Base-by-base conservation (phyloP, 2,888 invertebrate species). In the Drosophila atripex region DNA sequence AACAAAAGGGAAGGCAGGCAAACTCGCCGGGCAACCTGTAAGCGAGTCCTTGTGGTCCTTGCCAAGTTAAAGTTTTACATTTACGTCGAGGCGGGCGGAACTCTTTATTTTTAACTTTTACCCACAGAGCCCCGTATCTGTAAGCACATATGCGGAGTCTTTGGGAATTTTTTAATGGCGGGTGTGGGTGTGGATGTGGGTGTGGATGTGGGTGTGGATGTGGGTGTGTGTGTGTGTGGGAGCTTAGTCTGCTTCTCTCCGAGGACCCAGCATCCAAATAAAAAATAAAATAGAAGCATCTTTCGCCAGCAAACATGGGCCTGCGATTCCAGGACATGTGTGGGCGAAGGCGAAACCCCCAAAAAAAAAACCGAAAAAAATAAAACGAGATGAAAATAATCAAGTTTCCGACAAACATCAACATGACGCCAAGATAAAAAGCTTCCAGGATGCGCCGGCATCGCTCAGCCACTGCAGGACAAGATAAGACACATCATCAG, bases 381-480 rank as follows among this genome's bases (percentile, higher is more conserved):
- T 71, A 61, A 71, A 59, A 45, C 49, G 72, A 84, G 59, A 75
- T 66, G 71, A 88, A 84, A 88, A 84, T 88, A 84, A 84, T 84
- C 84, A 84, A 84, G 84, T 84, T 84, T 88, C 84, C 84, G 84
- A 88, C 87, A 88, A 84, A 86, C 84, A 84, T 84, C 88, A 88
- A 88, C 87, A 88, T 88, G 88, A 88, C 88, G 84, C 88, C 85
- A 80, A 84, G 85, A 88, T 88, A 84, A 86, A 86, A 86, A 86
- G 82, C 85, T 78, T 73, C 82, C 85, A 86, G 80, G 85, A 80
- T 87, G 85, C 80, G 82, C 76, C 76, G 65, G 70, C 65, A 78
- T 64, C 57, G 64, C 78, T 65, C 88, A 64, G 80, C 69, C 70
- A 75, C 59, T 66, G 87, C 78, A 70, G 70, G 84, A 84, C 85